Conservation (phyloP, 2,797 vertebrate genomes). For the Vespertilio murinus region DNA sequence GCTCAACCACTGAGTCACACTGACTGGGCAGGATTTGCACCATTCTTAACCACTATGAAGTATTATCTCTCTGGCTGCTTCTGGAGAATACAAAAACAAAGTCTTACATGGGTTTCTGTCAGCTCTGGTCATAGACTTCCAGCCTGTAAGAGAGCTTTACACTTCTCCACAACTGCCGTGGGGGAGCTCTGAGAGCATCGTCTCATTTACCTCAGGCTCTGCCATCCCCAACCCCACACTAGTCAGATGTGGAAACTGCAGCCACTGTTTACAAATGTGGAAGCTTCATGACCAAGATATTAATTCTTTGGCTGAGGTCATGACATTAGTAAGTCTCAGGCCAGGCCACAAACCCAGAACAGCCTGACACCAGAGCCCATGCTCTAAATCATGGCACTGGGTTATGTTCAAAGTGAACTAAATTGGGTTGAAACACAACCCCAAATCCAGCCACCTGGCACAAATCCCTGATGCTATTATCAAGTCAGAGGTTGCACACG, state of each 20-base stretch:
- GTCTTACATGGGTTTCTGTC: background rate
- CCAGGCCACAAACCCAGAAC: conserved; percentile 19
- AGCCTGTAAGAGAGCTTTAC: background rate
- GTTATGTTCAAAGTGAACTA: background rate
- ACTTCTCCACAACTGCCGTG: background rate
- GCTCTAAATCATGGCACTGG: background rate
- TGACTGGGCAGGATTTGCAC: background rate
- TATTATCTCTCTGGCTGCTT: background rate
- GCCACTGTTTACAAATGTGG: background rate
- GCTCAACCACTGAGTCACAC: too few species aligned
- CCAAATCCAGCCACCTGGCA: background rate
- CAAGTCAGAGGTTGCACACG: background rate
- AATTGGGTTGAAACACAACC: background rate
- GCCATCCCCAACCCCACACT: background rate
- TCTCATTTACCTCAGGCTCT: background rate
- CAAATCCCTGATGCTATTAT: background rate
- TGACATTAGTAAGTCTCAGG: background rate
- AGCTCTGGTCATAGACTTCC: background rate
- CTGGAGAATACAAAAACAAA: background rate
- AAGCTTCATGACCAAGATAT: background rate
- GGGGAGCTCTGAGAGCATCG: background rate
- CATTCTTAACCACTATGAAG: background rate
- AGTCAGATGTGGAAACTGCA: background rate
- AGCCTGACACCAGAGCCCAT: background rate
- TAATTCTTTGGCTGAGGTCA: background rate